phyloP scores from a whole-genome alignment of 2,797 vertebrate species.

The Neosalanx taihuensis region DNA sequence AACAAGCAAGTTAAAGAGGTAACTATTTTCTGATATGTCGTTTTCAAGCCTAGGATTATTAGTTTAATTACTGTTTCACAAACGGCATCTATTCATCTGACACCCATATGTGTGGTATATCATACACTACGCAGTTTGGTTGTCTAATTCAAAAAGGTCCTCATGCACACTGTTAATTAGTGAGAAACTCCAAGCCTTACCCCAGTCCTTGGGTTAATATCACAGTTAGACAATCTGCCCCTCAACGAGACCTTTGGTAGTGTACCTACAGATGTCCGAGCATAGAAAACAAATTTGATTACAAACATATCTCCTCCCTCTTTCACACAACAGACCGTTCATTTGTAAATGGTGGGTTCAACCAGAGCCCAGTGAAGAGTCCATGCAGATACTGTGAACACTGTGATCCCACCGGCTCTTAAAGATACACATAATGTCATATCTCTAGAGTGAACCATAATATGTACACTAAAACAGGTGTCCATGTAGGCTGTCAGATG shows the following conservation, averaged over 20 bases:
- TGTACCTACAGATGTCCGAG: conserved; percentile 20
- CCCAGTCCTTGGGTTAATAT: conserved; percentile 19
- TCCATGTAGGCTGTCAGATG: background rate
- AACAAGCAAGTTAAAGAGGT: conserved; percentile 31
- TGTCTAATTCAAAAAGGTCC: conserved; percentile 17
- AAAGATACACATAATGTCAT: background rate
- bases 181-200: conserved; percentile 31
- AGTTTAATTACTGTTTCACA: conserved; percentile 20
- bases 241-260: conserved; percentile 15
- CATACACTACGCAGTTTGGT: conserved; percentile 10
- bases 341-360: background rate
- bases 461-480: background rate
- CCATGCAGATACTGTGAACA: conserved; percentile 4
- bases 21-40: conserved; percentile 30
- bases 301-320: background rate
- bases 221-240: conserved; percentile 13
- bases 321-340: background rate
- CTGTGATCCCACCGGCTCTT: background rate
- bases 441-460: background rate
- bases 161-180: conserved; percentile 39
- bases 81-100: conserved; percentile 19
- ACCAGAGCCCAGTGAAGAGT: background rate
- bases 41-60: conserved; percentile 16
- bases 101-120: conserved; percentile 12
- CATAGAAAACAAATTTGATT: background rate